Percentiles rank a stretch among this genome's conserved stretches.
phyloP scores from a whole-genome alignment of 2,797 vertebrate species.

The Agapornis canus region DNA sequence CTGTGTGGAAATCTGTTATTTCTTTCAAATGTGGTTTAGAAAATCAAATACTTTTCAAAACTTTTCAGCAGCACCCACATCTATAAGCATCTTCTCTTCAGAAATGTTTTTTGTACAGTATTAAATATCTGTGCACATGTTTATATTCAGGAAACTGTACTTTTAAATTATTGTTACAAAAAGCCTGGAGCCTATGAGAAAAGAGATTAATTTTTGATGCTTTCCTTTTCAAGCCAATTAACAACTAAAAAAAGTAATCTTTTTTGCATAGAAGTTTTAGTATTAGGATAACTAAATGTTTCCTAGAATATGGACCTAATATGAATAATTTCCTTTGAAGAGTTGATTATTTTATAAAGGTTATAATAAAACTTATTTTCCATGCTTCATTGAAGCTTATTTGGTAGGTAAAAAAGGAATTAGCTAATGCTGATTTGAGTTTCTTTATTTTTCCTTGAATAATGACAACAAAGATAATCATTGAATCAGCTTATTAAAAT shows the following conservation, averaged over 20 bases:
- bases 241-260: slow-evolving; percentile 76
- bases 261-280: slow-evolving; percentile 50
- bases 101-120: not conserved
- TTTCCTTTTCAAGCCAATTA: slow-evolving; percentile 64
- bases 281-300: slow-evolving; percentile 63
- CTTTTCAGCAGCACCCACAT: slow-evolving; percentile 44
- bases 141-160: not conserved
- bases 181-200: not conserved
- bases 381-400: slow-evolving; percentile 63
- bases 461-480: not conserved
- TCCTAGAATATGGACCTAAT: slow-evolving; percentile 63
- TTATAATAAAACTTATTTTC: slow-evolving; percentile 73
- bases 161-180: not conserved
- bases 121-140: not conserved
- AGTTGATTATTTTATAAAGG: slow-evolving; percentile 72
- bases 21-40: slow-evolving; percentile 60
- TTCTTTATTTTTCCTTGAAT: not conserved
- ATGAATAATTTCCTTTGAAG: slow-evolving; percentile 71
- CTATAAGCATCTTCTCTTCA: slow-evolving; percentile 18
- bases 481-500: not conserved
- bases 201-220: not conserved
- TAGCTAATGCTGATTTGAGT: not conserved
- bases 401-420: slow-evolving; percentile 19
- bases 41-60: slow-evolving; percentile 45
- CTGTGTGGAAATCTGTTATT: slow-evolving; percentile 47